Evolutionary conservation across 2,888 invertebrate species (phyloP), one percentile per base, ranked within the genome.

Genomic region (Cyclophora albipunctata): DNA sequence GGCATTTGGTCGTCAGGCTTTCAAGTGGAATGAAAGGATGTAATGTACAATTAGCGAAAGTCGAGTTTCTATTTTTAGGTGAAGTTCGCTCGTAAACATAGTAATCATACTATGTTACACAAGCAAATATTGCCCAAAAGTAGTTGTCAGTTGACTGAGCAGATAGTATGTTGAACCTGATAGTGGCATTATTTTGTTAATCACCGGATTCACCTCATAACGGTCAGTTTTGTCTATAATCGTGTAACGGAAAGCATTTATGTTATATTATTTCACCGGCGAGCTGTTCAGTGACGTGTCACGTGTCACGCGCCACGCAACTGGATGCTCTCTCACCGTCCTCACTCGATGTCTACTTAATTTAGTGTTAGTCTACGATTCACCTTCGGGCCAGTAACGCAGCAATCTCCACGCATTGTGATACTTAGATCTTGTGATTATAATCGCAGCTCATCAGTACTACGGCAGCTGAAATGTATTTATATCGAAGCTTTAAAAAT

Each of bases 331-430:
- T 75, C 67, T 78, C 80, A 74, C 87, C 87, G 87, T 87, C 87
- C 85, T 82, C 76, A 81, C 73, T 83, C 78, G 78, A 79, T 74
- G 73, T 79, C 80, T 85, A 86, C 84, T 88, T 86, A 86, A 85
- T 84, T 86, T 85, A 86, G 83, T 82, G 68, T 75, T 81, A 83
- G 81, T 83, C 81, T 71, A 37, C 33, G 71, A 78, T 82, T 78
- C 75, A 78, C 81, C 82, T 75, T 70, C 77, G 83, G 87, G 87
- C 87, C 87, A 86, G 87, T 85, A 85, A 72, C 75, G 71, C 78
- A 78, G 65, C 77, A 75, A 85, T 87, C 86, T 86, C 66, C 78
- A 86, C 86, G 87, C 85, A 81, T 82, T 87, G 87, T 88, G 87
- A 87, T 88, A 76, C 72, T 78, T 79, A 81, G 75, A 78, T 43